Base-by-base conservation (phyloP, 2,888 invertebrate genomes). In the Lathronympha strigana region DNA sequence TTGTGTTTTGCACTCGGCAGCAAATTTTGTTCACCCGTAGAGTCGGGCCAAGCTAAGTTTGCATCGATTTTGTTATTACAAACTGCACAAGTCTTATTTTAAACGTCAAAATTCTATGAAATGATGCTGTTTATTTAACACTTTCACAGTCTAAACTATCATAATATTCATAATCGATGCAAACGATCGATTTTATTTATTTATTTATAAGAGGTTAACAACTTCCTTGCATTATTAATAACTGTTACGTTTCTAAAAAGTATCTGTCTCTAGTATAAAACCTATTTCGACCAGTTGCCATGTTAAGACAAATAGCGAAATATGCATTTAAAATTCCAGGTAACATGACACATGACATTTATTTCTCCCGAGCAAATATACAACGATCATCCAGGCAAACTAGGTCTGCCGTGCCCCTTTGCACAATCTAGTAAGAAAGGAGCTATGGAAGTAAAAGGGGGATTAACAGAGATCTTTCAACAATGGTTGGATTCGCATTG, bases 401-500 rank as follows among this genome's bases (percentile, higher is more conserved):
- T 23, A 33, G 61, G 45, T 6, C 61, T 31, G 6, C 51, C 51
- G 1, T 15, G 19, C 40, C 51, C 4, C 25, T 40, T 17, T 4
- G 1, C 1, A n/a, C 17, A n/a, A 51, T 36, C 0, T 17, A n/a
- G n/a, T n/a, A 11, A n/a, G 3, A 38, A n/a, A 21, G 25, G 50
- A 19, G 19, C 40, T 40, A 28, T 21, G n/a, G 38, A 28, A 28
- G 50, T 25, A n/a, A 4, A 31, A 33, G 11, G 9, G 40, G 45
- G 19, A 51, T 61, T 61, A 51, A 28, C 19, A 53, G 63, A 49
- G 69, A 40, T 71, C 70, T 62, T 21, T 13, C 60, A 67, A 67
- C 51, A 69, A 68, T 74, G 73, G 72, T 72, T 71, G 72, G 71
- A 69, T 74, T 77, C 72, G 73, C 68, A 76, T 73, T 77, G 75